phyloP scores from a whole-genome alignment of 2,888 invertebrate genomes.

The Scaptomyza parva region DNA sequence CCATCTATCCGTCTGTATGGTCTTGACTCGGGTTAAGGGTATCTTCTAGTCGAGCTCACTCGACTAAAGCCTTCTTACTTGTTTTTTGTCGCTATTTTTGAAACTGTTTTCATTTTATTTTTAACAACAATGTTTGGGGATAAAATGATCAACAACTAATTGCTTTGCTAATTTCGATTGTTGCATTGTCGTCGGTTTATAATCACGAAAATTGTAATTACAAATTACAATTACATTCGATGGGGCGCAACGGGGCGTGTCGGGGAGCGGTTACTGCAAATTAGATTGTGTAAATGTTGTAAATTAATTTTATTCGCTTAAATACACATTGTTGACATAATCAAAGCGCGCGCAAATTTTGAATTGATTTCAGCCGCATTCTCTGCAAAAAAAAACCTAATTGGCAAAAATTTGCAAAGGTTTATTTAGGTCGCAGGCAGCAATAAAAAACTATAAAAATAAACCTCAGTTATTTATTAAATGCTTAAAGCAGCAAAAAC shows the following conservation, averaged over 20 bases:
- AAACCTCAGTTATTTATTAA: conserved; percentile 7
- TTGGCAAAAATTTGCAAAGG: conserved; percentile 29
- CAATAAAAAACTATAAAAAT: background rate
- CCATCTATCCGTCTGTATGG: too few species aligned
- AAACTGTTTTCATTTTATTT: too few species aligned
- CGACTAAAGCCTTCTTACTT: background rate
- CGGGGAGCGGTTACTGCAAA: conserved; percentile 43
- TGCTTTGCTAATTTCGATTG: conserved; percentile 78
- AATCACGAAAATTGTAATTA: conserved; percentile 77
- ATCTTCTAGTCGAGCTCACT: too few species aligned
- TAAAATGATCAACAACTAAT: conserved; percentile 70
- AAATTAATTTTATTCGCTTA: conserved; percentile 63
- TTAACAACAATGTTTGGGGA: conserved; percentile 46
- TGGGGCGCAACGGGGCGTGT: background rate
- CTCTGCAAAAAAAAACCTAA: conserved; percentile 25
- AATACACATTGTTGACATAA: conserved; percentile 36
- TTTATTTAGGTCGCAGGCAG: conserved; percentile 2
- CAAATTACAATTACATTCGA: conserved; percentile 76
- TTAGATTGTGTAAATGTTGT: conserved; percentile 73
- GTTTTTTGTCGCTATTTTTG: conserved; percentile 17
- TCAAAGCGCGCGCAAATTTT: conserved; percentile 34
- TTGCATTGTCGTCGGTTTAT: conserved; percentile 63
- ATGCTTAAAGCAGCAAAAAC: conserved; percentile 1
- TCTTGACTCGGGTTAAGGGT: too few species aligned
- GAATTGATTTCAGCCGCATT: conserved; percentile 47